Evolutionary conservation across 2,797 vertebrate genomes (phyloP).

Genomic region (Pangasius macronema): DNA sequence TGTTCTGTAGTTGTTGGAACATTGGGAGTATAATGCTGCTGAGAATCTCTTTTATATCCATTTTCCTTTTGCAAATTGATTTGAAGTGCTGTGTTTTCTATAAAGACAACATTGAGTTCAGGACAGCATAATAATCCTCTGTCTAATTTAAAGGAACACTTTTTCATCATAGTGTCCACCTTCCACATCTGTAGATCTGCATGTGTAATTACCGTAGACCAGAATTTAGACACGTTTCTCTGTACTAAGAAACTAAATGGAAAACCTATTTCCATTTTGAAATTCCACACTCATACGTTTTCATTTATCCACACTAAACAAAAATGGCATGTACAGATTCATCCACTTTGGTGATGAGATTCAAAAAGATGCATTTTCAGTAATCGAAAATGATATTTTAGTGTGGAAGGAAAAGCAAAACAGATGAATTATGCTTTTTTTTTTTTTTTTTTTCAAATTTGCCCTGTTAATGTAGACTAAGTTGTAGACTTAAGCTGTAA

Average conservation of each 20-base stretch:
- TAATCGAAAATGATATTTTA: neutral
- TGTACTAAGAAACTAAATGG: neutral
- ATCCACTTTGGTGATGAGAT: neutral
- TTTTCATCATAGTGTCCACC: neutral
- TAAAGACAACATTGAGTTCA: neutral
- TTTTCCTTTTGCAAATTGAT: neutral
- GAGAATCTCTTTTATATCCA: neutral
- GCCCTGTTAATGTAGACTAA: neutral
- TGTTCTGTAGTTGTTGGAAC: neutral
- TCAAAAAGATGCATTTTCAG: neutral
- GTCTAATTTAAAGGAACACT: neutral
- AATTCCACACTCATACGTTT: neutral
- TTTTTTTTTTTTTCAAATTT: neutral
- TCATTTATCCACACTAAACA: neutral
- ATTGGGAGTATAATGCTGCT: neutral
- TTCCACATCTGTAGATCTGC: neutral
- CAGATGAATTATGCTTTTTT: neutral
- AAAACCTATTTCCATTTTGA: neutral
- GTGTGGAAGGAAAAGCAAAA: neutral
- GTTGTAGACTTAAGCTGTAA: neutral
- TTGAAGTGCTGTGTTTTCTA: conserved; percentile 6
- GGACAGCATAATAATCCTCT: neutral
- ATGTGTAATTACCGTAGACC: neutral
- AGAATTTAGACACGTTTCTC: neutral
- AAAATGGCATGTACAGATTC: neutral